Evolutionary conservation across 2,888 invertebrate genomes (phyloP).

Genomic region (Tinea trinotella): DNA sequence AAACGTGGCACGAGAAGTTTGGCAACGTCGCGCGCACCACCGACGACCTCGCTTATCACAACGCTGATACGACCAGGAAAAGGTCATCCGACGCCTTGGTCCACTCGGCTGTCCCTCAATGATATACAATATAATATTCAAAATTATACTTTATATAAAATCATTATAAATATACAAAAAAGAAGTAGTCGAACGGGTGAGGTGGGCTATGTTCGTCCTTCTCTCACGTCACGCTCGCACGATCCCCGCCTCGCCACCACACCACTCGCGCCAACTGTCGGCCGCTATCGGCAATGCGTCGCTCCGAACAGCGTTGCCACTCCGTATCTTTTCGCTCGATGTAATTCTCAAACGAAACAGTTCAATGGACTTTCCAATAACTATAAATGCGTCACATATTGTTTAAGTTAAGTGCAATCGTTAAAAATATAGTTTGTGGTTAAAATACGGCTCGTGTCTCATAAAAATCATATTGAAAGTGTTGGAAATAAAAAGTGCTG

Average conservation of each 20-base stretch:
- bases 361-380: conserved; percentile 71
- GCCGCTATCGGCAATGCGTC: conserved; percentile 54
- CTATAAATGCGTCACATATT: conserved; percentile 56
- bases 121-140: conserved; percentile 26
- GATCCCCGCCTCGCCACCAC: neutral
- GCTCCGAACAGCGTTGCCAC: conserved; percentile 69
- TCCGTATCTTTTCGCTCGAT: conserved; percentile 73
- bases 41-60: conserved; percentile 62
- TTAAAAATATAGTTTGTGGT: conserved; percentile 52
- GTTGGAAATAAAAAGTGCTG: conserved; percentile 59
- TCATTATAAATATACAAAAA: conserved; percentile 50
- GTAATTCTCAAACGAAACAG: conserved; percentile 71
- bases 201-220: conserved; percentile 9
- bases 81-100: conserved; percentile 57
- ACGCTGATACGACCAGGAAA: conserved; percentile 58
- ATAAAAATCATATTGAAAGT: conserved; percentile 36
- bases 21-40: conserved; percentile 62
- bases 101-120: conserved; percentile 37
- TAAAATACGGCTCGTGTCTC: conserved; percentile 42
- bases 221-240: conserved; percentile 24
- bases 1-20: conserved; percentile 38
- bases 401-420: conserved; percentile 52
- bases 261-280: conserved; percentile 58
- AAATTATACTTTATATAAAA: conserved; percentile 55
- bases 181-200: neutral